Percentiles rank a stretch among this genome's conserved stretches.
These are phyloP conservation scores for Stegana nigrithorax DNA, from an alignment of 2,888 invertebrate genomes.

Conservation along the genomic window DNA sequence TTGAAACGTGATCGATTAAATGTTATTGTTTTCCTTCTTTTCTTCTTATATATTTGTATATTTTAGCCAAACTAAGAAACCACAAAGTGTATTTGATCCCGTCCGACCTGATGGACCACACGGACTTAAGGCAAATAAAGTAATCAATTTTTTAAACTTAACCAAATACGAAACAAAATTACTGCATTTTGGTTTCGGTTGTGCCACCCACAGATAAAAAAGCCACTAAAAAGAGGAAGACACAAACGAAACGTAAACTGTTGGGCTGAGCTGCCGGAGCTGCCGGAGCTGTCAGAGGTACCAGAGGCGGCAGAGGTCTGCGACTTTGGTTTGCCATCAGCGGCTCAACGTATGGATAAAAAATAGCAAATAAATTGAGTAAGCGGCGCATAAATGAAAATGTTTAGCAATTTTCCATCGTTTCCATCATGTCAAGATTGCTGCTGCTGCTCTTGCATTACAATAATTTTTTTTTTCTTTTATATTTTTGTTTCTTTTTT, in stretches of 20 bases:
- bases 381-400: constrained; percentile 50
- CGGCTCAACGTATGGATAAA: constrained; percentile 42
- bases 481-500: no score
- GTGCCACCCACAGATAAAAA: neutral
- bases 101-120: neutral
- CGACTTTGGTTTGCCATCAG: neutral
- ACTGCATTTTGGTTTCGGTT: neutral
- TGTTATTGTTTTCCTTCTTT: no score
- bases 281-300: no score
- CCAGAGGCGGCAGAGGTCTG: neutral
- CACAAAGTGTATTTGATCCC: neutral
- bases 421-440: no score
- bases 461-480: no score
- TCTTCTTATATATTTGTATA: neutral
- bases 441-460: no score
- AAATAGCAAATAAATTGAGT: constrained; percentile 60
- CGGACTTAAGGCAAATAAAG: no score
- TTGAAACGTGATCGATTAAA: constrained; percentile 46
- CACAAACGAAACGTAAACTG: no score
- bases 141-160: neutral
- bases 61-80: neutral
- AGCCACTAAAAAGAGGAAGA: no score
- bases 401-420: constrained; percentile 29
- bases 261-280: no score
- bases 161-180: neutral